A percentile compares a stretch with the other conserved stretches of the same genome.
phyloP scores from a whole-genome alignment of 2,888 invertebrate genomes.

The Chamaedrilus cognettii region DNA sequence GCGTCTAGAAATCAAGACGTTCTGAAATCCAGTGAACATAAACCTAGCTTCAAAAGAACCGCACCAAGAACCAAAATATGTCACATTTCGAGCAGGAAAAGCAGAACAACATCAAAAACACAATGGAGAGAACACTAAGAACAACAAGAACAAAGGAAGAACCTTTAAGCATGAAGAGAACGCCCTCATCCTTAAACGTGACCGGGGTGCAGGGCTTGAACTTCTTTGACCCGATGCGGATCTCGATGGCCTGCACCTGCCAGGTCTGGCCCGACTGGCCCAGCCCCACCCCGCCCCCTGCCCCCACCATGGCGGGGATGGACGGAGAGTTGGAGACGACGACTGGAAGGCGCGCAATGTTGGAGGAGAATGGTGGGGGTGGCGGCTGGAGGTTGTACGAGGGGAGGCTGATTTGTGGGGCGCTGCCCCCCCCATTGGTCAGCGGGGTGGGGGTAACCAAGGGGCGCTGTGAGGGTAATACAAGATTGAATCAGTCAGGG shows the following conservation, averaged over 20 bases:
- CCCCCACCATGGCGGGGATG: background rate
- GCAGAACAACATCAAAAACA: no score
- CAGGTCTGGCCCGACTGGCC: slow-evolving; percentile 9
- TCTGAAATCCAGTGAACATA: no score
- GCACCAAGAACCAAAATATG: no score
- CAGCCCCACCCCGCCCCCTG: background rate
- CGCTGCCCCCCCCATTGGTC: background rate
- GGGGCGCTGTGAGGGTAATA: no score
- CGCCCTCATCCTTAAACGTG: slow-evolving; percentile 39
- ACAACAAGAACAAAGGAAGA: slow-evolving; percentile 1
- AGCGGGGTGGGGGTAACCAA: background rate
- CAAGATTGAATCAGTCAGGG: no score
- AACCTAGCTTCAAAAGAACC: no score
- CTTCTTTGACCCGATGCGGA: slow-evolving; percentile 38
- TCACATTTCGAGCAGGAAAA: no score
- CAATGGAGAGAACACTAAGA: no score
- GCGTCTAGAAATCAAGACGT: no score
- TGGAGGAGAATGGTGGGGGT: slow-evolving; percentile 20
- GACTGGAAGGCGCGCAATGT: slow-evolving; percentile 10
- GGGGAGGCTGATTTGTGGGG: slow-evolving; percentile 18
- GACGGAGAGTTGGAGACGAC: slow-evolving; percentile 10
- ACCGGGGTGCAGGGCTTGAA: slow-evolving; percentile 34
- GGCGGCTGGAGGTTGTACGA: slow-evolving; percentile 28
- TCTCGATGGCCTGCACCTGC: slow-evolving; percentile 30
- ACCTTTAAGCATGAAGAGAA: slow-evolving; percentile 39